Conservation (phyloP, 2,113 vertebrate genomes). For the Nannobrachium achirus region DNA sequence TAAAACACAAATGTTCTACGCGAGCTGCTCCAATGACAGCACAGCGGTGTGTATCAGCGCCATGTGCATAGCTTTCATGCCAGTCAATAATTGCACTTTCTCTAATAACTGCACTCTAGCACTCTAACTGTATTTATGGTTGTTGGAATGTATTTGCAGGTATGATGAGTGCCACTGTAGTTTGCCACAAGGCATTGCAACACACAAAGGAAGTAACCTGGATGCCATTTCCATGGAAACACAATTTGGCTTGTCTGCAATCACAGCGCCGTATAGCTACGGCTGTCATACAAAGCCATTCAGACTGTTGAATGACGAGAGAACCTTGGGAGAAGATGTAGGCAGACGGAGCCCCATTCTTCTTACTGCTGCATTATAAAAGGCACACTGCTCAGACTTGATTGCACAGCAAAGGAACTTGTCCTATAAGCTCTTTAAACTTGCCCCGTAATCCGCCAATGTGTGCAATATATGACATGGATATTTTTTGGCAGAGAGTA, state of each 20-base stretch:
- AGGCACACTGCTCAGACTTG: slow-evolving; percentile 65
- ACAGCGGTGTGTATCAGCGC: no score
- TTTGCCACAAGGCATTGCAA: slow-evolving; percentile 39
- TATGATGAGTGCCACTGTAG: slow-evolving; percentile 48
- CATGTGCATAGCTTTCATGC: neutral
- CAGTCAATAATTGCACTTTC: neutral
- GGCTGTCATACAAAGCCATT: slow-evolving; percentile 68
- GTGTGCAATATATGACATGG: slow-evolving; percentile 76
- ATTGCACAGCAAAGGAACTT: slow-evolving; percentile 73
- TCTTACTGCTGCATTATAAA: slow-evolving; percentile 58
- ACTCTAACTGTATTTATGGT: slow-evolving; percentile 22
- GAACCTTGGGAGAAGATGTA: slow-evolving; percentile 68
- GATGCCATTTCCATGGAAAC: slow-evolving; percentile 81
- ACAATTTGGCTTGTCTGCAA: slow-evolving; percentile 68
- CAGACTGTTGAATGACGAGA: slow-evolving; percentile 68
- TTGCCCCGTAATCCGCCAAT: slow-evolving; percentile 73
- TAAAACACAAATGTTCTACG: no score
- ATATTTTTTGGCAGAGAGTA: slow-evolving; percentile 67
- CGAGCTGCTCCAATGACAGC: no score
- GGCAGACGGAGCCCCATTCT: slow-evolving; percentile 65
- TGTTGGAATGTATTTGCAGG: slow-evolving; percentile 48
- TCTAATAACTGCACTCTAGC: neutral
- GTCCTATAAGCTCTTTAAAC: slow-evolving; percentile 76
- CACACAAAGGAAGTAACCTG: slow-evolving; percentile 70
- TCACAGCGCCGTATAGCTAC: slow-evolving; percentile 53